A percentile compares a stretch with the other conserved stretches of the same genome.
Evolutionary conservation across 2,113 vertebrate species (phyloP).

Genomic region (Antechinus flavipes): DNA sequence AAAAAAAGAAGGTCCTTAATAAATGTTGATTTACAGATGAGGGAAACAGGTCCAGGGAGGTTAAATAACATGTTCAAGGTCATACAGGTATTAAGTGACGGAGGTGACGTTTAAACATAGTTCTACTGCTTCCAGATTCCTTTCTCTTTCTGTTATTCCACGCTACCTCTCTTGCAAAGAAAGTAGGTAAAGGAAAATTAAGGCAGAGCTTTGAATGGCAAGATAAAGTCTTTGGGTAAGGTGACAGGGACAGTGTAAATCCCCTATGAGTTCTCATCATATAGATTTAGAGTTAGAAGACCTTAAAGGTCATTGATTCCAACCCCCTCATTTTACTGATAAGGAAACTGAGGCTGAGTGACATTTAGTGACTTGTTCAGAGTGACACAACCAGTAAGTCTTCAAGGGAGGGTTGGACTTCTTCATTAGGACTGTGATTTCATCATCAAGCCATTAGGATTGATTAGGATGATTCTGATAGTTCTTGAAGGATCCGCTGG

Average conservation of each 20-base stretch:
- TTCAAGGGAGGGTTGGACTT: not conserved
- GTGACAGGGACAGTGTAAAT: no score
- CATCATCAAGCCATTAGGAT: not conserved
- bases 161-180: not conserved
- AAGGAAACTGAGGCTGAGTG: not conserved
- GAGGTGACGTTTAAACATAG: not conserved
- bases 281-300: not conserved
- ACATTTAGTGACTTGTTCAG: not conserved
- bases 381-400: not conserved
- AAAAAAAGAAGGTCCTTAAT: not conserved
- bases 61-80: not conserved
- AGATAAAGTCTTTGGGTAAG: no score
- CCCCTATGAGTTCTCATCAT: not conserved
- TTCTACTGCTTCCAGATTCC: not conserved
- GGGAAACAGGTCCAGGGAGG: not conserved
- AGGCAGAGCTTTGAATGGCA: no score
- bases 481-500: not conserved
- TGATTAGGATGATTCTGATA: not conserved
- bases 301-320: not conserved
- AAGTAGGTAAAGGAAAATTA: not conserved
- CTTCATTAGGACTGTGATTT: not conserved
- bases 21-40: not conserved
- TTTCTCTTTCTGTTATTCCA: not conserved
- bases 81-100: not conserved
- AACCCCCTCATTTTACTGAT: not conserved